Evolutionary conservation across 2,797 vertebrate species (phyloP).

Genomic region (Fundulus diaphanus): DNA sequence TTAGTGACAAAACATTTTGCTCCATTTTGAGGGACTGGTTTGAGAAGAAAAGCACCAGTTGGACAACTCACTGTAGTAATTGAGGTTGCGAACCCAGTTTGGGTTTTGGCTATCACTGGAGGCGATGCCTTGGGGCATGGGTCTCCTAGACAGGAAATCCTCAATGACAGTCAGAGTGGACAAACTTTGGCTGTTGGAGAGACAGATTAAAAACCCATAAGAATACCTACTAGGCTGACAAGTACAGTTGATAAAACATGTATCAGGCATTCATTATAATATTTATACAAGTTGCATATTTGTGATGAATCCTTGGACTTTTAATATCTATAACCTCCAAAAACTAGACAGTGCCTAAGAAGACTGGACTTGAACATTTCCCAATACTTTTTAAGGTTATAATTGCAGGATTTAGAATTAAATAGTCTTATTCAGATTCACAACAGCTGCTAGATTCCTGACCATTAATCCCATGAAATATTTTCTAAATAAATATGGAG

Average conservation of each 20-base stretch:
- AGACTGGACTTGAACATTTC: background rate
- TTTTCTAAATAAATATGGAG: background rate
- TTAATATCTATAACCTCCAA: background rate
- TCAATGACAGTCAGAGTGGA: constrained; percentile 96
- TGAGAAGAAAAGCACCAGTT: constrained; percentile 12
- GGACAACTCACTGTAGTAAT: constrained; percentile 94
- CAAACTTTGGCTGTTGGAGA: constrained; percentile 91
- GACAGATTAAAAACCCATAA: constrained; percentile 13
- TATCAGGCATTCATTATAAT: background rate
- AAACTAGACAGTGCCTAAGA: background rate
- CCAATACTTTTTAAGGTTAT: background rate
- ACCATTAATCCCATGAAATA: background rate
- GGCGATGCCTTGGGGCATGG: constrained; percentile 77
- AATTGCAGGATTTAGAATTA: background rate
- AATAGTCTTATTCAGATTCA: no score
- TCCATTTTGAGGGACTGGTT: background rate
- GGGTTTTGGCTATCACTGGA: constrained; percentile 80
- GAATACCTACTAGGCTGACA: background rate
- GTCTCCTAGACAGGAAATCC: constrained; percentile 92
- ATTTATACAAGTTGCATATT: constrained; percentile 4
- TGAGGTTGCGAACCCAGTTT: constrained; percentile 94
- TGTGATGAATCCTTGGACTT: background rate
- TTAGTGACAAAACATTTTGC: background rate
- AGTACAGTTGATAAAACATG: background rate
- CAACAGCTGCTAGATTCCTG: background rate